A percentile compares a stretch with the other conserved stretches of the same genome.
Conservation (phyloP, 2,113 vertebrate species). For the Rutilus rutilus region DNA sequence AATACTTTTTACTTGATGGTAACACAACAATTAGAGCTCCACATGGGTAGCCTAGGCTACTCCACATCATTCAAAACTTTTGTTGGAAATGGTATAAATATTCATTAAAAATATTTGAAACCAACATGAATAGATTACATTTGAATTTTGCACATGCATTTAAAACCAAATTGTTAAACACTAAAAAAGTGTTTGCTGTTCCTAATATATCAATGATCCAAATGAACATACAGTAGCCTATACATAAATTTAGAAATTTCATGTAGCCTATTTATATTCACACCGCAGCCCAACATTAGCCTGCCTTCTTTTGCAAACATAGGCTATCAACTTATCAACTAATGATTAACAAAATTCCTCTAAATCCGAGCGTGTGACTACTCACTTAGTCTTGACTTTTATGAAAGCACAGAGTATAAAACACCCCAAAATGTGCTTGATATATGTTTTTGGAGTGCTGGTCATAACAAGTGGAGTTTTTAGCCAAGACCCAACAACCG, state of each 20-base stretch:
- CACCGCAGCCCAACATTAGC: background rate
- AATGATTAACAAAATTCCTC: conserved; percentile 53
- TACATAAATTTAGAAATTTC: background rate
- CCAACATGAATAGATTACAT: background rate
- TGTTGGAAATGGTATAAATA: no score
- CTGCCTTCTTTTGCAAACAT: conserved; percentile 15
- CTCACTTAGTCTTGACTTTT: background rate
- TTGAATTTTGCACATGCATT: background rate
- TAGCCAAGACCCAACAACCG: conserved; percentile 32
- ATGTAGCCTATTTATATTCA: background rate
- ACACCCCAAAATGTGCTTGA: conserved; percentile 26
- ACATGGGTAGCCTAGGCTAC: no score
- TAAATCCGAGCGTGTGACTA: background rate
- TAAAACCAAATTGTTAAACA: background rate
- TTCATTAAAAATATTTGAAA: no score
- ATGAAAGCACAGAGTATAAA: background rate
- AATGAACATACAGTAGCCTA: background rate
- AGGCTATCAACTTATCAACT: conserved; percentile 28
- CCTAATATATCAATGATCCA: background rate
- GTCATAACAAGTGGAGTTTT: conserved; percentile 4
- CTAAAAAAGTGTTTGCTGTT: background rate
- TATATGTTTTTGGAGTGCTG: background rate
- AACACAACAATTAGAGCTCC: no score
- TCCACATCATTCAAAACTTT: no score
- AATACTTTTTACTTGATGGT: no score